Percentiles rank a stretch among this genome's conserved stretches.
Conservation (phyloP, 2,113 vertebrate genomes). For the Pangasianodon hypophthalmus region DNA sequence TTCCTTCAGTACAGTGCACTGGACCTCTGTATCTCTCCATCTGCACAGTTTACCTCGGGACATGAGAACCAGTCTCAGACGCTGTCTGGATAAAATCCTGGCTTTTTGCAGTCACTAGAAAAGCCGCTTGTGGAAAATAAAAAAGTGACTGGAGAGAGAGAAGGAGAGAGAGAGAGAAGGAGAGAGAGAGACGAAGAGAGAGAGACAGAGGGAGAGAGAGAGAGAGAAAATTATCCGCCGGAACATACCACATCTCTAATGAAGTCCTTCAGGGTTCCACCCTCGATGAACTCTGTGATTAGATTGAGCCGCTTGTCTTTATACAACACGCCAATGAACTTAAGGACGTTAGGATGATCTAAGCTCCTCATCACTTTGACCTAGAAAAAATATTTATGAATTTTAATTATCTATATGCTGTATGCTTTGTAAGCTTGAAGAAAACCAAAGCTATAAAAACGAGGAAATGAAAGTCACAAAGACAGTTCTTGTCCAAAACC, state of each 20-base stretch:
- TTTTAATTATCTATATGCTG: not conserved
- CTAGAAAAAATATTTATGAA: slow-evolving; percentile 63
- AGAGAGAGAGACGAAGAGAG: not conserved
- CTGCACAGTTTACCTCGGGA: slow-evolving; percentile 59
- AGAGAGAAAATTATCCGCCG: slow-evolving; percentile 21
- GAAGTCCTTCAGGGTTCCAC: slow-evolving; percentile 93
- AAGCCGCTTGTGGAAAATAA: not conserved
- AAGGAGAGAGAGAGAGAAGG: not conserved
- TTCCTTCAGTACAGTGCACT: slow-evolving; percentile 26
- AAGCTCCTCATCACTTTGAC: slow-evolving; percentile 97
- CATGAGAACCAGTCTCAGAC: slow-evolving; percentile 38
- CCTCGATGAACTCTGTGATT: slow-evolving; percentile 94
- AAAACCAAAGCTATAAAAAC: not conserved
- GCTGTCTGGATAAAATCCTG: slow-evolving; percentile 14
- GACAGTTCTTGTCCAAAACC: not conserved
- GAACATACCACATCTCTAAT: slow-evolving; percentile 85
- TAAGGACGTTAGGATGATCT: slow-evolving; percentile 91
- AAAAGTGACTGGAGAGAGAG: not conserved
- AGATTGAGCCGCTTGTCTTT: slow-evolving; percentile 96
- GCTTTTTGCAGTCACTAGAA: not conserved
- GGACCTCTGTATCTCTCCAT: not conserved
- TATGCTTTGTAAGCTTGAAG: not conserved
- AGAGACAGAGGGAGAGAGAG: not conserved
- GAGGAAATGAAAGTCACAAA: not conserved
- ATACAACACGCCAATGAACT: slow-evolving; percentile 95